Evolutionary conservation across 1,140 invertebrate species (phyloP).

Genomic region (Brachionus paranguensis): DNA sequence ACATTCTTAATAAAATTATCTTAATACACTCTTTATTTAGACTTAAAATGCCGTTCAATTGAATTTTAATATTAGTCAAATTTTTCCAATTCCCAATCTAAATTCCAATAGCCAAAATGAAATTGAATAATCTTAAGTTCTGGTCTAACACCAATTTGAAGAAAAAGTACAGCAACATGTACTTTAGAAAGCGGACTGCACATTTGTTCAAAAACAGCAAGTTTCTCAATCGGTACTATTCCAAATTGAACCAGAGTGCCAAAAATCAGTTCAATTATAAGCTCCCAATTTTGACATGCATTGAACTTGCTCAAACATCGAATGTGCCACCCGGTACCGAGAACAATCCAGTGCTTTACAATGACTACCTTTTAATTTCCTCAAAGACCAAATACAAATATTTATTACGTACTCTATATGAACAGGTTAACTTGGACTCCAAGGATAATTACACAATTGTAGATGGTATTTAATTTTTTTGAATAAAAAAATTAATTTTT

Average conservation of each 20-base stretch:
- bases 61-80: background rate
- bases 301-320: background rate
- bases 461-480: conserved; percentile 13
- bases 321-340: background rate
- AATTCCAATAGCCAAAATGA: conserved; percentile 7
- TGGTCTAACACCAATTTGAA: background rate
- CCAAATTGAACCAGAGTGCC: background rate
- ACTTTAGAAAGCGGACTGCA: conserved; percentile 4
- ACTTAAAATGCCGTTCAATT: background rate
- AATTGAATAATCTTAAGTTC: background rate
- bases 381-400: conserved; percentile 35
- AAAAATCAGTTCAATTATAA: conserved; percentile 10
- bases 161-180: background rate
- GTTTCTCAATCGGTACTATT: background rate
- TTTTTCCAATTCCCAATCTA: background rate
- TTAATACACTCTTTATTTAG: background rate
- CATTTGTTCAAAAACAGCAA: background rate
- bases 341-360: background rate
- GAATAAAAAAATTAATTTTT: background rate
- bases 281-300: background rate
- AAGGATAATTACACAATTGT: conserved; percentile 2
- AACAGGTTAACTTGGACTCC: background rate
- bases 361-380: conserved; percentile 32
- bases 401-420: background rate
- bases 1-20: background rate